Conservation (phyloP, 1,140 invertebrate species). For the Steinernema khuongi region DNA sequence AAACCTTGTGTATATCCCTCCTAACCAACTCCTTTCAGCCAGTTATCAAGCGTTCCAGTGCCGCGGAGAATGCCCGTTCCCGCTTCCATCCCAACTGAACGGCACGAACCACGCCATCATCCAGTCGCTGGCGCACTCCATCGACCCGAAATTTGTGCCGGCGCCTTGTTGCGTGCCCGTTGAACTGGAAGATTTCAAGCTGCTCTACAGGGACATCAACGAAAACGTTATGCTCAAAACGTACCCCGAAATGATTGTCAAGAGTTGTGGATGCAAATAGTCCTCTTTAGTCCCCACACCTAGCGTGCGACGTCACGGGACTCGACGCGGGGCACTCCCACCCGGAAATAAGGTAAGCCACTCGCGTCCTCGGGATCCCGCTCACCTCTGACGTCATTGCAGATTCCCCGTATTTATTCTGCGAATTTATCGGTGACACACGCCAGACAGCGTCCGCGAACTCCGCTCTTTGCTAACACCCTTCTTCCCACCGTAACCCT, state of each 20-base stretch:
- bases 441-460: constrained; percentile 4
- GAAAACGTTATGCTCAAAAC: not conserved
- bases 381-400: not conserved
- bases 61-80: constrained; percentile 85
- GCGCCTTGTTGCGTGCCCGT: constrained; percentile 89
- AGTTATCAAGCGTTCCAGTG: constrained; percentile 94
- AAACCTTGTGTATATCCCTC: not conserved
- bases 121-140: constrained; percentile 87
- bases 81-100: constrained; percentile 84
- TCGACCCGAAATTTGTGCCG: constrained; percentile 78
- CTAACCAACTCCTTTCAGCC: constrained; percentile 52
- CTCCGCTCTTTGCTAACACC: not conserved
- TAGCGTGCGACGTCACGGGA: constrained; percentile 5
- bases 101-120: constrained; percentile 97
- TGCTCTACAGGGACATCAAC: constrained; percentile 81
- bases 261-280: constrained; percentile 11
- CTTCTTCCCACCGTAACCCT: not conserved
- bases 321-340: not conserved
- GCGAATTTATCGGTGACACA: constrained; percentile 4
- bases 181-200: constrained; percentile 78
- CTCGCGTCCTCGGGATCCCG: not conserved
- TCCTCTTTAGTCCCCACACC: not conserved
- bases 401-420: not conserved
- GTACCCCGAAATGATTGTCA: not conserved
- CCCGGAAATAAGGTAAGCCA: not conserved